These are phyloP conservation scores for Passer domesticus DNA, from an alignment of 2,113 vertebrate genomes.

Conservation along the genomic window DNA sequence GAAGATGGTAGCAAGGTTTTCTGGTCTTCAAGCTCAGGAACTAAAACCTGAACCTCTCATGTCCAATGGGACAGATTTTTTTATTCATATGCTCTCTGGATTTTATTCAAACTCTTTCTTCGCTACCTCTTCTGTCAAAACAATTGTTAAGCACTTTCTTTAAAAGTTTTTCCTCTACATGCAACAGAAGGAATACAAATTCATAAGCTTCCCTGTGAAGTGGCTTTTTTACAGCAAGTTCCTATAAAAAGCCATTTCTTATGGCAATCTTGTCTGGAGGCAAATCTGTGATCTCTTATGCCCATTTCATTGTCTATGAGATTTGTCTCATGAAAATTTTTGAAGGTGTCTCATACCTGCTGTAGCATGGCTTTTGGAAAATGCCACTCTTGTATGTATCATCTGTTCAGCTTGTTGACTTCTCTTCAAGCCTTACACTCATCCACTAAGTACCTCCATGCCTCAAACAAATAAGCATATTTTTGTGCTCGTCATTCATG, in stretches of 20 bases:
- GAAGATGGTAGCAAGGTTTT: not conserved
- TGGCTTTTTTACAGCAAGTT: not conserved
- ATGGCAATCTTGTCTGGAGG: not conserved
- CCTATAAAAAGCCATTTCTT: not conserved
- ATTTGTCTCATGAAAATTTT: not conserved
- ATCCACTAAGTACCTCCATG: not conserved
- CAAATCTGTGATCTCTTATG: not conserved
- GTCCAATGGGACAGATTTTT: rapidly evolving
- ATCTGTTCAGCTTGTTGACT: not conserved
- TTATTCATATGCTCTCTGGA: not conserved
- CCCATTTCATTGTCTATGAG: not conserved
- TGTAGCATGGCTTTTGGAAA: not conserved
- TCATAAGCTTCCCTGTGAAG: not conserved
- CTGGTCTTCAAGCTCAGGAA: not conserved
- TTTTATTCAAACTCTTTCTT: not conserved
- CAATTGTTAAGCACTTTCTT: not conserved
- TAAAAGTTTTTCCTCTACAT: not conserved
- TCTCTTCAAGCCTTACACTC: not conserved
- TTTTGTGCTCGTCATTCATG: not conserved
- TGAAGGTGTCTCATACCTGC: not conserved
- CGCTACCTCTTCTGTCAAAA: not conserved
- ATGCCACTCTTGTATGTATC: not conserved
- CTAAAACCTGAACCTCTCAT: not conserved
- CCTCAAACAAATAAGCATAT: not conserved
- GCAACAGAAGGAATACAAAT: not conserved